These are phyloP conservation scores for Emys orbicularis DNA, from an alignment of 2,797 vertebrate species.

Conservation along the genomic window DNA sequence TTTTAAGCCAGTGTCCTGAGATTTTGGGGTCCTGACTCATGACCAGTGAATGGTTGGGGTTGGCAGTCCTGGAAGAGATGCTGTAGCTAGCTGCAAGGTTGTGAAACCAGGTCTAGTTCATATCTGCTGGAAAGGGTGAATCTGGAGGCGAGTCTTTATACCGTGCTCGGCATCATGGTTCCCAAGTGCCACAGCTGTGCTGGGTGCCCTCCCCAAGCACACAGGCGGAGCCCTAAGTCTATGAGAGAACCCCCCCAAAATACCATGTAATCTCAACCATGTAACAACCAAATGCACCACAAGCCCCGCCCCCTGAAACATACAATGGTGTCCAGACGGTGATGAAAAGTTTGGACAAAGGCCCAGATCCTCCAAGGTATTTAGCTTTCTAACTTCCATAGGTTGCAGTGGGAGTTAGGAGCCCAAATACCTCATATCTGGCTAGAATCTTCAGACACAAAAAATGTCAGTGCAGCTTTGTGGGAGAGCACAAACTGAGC, in stretches of 20 bases:
- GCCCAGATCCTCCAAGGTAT: background rate
- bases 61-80: background rate
- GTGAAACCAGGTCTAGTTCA: background rate
- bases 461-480: fast-evolving
- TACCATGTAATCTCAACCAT: fast-evolving
- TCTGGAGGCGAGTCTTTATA: fast-evolving
- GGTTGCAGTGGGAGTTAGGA: background rate
- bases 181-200: background rate
- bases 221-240: background rate
- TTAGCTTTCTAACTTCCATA: background rate
- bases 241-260: background rate
- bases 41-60: background rate
- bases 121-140: background rate
- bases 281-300: background rate
- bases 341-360: background rate
- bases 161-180: fast-evolving
- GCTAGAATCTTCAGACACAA: background rate
- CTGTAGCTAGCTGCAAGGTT: background rate
- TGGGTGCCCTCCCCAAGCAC: background rate
- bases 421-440: background rate
- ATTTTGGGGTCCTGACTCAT: background rate
- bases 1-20: background rate
- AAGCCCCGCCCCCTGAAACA: background rate
- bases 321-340: background rate
- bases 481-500: background rate